These are phyloP conservation scores for Aphidius gifuensis DNA, from an alignment of 1,140 invertebrate species.

Conservation along the genomic window DNA sequence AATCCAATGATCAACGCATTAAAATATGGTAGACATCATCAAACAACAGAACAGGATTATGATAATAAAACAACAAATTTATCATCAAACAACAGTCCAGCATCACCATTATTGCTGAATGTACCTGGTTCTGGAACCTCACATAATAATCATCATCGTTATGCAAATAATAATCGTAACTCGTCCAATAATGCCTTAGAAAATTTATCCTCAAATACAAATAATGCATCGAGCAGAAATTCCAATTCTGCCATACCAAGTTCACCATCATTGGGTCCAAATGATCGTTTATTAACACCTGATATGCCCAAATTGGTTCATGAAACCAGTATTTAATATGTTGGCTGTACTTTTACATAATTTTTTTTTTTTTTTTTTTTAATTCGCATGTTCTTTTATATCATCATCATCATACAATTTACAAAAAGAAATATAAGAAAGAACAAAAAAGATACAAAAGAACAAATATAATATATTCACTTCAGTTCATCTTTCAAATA, in stretches of 20 bases:
- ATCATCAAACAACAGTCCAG: slow-evolving; percentile 46
- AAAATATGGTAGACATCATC: slow-evolving; percentile 42
- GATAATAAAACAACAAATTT: slow-evolving; percentile 42
- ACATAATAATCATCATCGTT: slow-evolving; percentile 43
- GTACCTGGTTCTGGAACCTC: slow-evolving; percentile 44
- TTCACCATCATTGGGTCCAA: slow-evolving; percentile 51
- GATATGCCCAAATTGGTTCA: slow-evolving; percentile 67
- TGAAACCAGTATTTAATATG: slow-evolving; percentile 67
- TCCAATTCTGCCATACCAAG: slow-evolving; percentile 42
- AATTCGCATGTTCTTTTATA: neutral
- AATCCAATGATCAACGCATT: slow-evolving; percentile 53
- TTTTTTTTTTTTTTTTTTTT: neutral
- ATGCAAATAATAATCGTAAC: slow-evolving; percentile 41
- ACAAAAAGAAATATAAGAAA: too few relatives aligned
- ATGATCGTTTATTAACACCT: slow-evolving; percentile 52
- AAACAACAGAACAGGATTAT: slow-evolving; percentile 41
- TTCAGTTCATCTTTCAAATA: too few relatives aligned
- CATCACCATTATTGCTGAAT: slow-evolving; percentile 49
- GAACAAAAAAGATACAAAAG: neutral
- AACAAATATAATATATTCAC: too few relatives aligned
- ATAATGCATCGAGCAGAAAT: slow-evolving; percentile 39
- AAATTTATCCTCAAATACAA: slow-evolving; percentile 40
- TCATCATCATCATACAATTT: neutral
- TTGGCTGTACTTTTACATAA: neutral
- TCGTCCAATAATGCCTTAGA: slow-evolving; percentile 35